Base-by-base conservation (phyloP, 1,140 invertebrate genomes). In the Pogonomyrmex barbatus region DNA sequence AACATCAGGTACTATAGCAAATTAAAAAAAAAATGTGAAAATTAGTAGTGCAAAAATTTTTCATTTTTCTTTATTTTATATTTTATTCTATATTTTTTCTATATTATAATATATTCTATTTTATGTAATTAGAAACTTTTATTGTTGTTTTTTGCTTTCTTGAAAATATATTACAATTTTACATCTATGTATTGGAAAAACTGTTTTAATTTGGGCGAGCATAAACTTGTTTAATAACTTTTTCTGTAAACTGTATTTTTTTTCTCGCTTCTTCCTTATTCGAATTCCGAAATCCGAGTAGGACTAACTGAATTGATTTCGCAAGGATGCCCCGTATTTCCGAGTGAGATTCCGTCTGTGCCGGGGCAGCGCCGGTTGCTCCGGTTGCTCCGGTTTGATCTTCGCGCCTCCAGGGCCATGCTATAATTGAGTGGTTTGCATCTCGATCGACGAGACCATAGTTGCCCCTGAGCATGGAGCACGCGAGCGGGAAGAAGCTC, bases 341-440 rank as follows among this genome's bases (percentile, higher is more conserved):
- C 68, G 68, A 42, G n/a, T 73, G 79, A 62, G 45, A 73, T 58
- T 12, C 50, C 42, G 30, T 42, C n/a, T 47, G 77, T 50, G 67
- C 62, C 82, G 65, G 85, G 60, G 60, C 54, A 42, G 68, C 36
- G 73, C 56, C 24, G 24, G 24, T 24, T 24, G 24, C 24, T 56
- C 17, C 33, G 79, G 33, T 75, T 58, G 76, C 60, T 71, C 79
- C 54, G 39, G 85, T 81, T 87, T 62, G 76, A 88, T 88, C 84
- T 77, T 91, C 42, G 52, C 76, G 56, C 85, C 91, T 90, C 65
- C 85, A 84, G 86, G 89, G 93, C 91, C 79, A 88, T 85, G 83
- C 89, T 92, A 88, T 94, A 94, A 94, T 94, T 94, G 94, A 94
- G 93, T 93, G 92, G 93, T 94, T 94, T 93, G 93, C 92, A 93